These are phyloP conservation scores for Cephus nigrinus DNA, from an alignment of 2,888 invertebrate genomes.

Conservation along the genomic window DNA sequence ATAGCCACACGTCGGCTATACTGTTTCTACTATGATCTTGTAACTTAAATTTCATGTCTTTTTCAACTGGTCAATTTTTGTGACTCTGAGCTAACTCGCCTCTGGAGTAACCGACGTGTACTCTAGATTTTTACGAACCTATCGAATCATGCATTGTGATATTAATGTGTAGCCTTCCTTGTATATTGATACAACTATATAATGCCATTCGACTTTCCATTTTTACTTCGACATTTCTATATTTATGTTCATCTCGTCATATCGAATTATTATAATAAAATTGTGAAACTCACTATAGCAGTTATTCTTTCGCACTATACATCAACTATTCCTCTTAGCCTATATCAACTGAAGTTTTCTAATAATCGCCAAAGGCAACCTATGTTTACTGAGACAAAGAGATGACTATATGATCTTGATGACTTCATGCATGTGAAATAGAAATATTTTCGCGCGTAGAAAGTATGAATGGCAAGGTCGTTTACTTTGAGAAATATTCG, in stretches of 20 bases:
- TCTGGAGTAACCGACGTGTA: neutral
- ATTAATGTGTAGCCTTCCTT: constrained; percentile 64
- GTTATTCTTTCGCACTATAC: constrained; percentile 8
- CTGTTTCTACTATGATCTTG: neutral
- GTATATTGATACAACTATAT: constrained; percentile 57
- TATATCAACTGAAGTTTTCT: neutral
- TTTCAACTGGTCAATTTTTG: neutral
- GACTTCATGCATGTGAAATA: constrained; percentile 7
- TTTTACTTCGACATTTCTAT: constrained; percentile 65
- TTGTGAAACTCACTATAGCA: constrained; percentile 46
- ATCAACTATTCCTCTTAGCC: neutral
- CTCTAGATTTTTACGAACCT: constrained; percentile 59
- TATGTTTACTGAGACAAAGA: neutral
- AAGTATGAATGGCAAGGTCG: constrained; percentile 44
- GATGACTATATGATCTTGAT: neutral
- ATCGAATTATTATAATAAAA: constrained; percentile 64
- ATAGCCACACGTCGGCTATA: neutral
- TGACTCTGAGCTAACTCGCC: neutral
- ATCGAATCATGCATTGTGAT: constrained; percentile 66
- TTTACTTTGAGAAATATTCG: constrained; percentile 54
- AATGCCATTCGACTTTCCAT: constrained; percentile 61
- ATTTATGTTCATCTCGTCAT: constrained; percentile 66
- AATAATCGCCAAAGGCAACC: neutral
- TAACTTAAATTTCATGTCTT: neutral
- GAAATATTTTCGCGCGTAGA: constrained; percentile 3